Evolutionary conservation across 2,797 vertebrate genomes (phyloP).

Genomic region (Okamejei kenojei): DNA sequence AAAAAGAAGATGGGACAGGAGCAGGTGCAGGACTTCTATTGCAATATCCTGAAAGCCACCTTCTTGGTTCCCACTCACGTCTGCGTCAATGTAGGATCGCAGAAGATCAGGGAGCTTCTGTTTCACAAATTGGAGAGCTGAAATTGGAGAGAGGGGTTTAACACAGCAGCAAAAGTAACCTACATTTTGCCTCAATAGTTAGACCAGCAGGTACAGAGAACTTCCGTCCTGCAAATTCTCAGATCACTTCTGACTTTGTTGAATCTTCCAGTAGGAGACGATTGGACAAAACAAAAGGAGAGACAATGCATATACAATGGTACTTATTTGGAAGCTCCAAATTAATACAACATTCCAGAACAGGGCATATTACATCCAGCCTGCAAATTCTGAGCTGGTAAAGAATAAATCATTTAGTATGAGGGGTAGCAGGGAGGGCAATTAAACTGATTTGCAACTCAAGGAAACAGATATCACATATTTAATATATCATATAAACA

Average conservation of each 20-base stretch:
- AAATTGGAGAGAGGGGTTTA: constrained; percentile 39
- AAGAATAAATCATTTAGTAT: neutral
- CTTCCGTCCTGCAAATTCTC: neutral
- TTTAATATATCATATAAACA: no score
- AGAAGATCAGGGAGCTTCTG: constrained; percentile 98
- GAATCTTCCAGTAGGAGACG: neutral
- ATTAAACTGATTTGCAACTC: neutral
- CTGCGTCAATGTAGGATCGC: constrained; percentile 96
- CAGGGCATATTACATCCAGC: no score
- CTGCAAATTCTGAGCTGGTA: neutral
- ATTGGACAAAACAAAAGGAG: no score
- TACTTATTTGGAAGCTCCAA: neutral
- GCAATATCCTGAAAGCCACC: constrained; percentile 99
- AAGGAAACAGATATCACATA: neutral
- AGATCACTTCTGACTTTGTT: neutral
- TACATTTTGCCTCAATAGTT: neutral
- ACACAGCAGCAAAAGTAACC: neutral
- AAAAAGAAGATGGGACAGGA: constrained; percentile 98
- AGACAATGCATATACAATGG: neutral
- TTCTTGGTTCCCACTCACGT: constrained; percentile 97
- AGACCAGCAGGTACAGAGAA: neutral
- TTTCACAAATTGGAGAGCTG: constrained; percentile 96
- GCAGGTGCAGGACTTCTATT: constrained; percentile 98
- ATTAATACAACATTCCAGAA: neutral
- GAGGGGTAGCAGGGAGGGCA: neutral